Evolutionary conservation across 2,113 vertebrate genomes (phyloP).

Genomic region (Stigmatopora nigra): DNA sequence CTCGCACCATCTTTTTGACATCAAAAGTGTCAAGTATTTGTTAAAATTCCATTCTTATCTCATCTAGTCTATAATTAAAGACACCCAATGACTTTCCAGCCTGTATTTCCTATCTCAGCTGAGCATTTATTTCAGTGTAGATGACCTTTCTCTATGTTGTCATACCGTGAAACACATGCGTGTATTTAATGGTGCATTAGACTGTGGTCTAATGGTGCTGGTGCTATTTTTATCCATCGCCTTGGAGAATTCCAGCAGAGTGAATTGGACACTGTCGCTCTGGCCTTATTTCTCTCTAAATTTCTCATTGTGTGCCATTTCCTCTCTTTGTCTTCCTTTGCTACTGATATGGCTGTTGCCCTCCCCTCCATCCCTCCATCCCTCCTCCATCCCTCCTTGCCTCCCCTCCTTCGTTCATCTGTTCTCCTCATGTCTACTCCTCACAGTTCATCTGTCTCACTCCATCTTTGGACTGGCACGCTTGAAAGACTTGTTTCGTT

Average conservation of each 20-base stretch:
- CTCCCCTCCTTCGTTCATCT: slow-evolving; percentile 35
- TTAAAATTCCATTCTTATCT: too few relatives aligned
- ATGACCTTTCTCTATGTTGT: not conserved
- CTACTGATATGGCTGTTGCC: slow-evolving; percentile 35
- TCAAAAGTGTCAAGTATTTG: too few relatives aligned
- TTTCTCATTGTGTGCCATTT: slow-evolving; percentile 38
- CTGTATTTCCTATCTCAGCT: not conserved
- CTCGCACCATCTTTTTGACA: too few relatives aligned
- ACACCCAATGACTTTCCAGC: not conserved
- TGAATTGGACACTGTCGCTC: slow-evolving; percentile 24
- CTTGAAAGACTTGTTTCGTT: slow-evolving; percentile 28
- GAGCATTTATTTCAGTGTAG: not conserved
- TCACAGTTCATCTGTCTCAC: slow-evolving; percentile 44
- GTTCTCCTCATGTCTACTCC: slow-evolving; percentile 48
- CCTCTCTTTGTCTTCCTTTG: slow-evolving; percentile 41
- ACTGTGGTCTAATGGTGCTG: slow-evolving; percentile 2
- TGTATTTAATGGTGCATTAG: slow-evolving; percentile 7
- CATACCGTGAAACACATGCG: not conserved
- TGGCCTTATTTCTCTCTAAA: slow-evolving; percentile 33
- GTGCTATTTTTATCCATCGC: slow-evolving; percentile 9
- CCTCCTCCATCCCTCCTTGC: slow-evolving; percentile 7
- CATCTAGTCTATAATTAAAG: too few relatives aligned
- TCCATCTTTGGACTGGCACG: slow-evolving; percentile 32
- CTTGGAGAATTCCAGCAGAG: slow-evolving; percentile 27
- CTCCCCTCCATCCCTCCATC: not conserved